Percentiles rank a stretch among this genome's conserved stretches.
These are phyloP conservation scores for Stigmatopora nigra DNA, from an alignment of 2,113 vertebrate genomes.

Conservation along the genomic window DNA sequence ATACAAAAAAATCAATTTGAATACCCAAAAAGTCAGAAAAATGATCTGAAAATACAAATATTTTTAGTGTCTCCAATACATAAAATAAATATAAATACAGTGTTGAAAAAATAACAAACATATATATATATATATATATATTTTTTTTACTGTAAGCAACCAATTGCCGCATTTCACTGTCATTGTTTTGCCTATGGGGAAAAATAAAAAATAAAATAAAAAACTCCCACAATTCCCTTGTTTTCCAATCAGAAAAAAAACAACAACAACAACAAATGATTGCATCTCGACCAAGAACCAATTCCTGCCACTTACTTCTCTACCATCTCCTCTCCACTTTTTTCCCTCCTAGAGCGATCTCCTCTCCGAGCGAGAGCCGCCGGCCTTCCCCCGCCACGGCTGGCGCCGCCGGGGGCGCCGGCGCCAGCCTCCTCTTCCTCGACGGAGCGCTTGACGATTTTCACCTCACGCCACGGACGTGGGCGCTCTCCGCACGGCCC, in stretches of 20 bases:
- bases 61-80: too few relatives aligned
- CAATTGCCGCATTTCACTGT: too few relatives aligned
- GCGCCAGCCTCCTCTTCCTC: background rate
- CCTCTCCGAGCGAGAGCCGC: constrained; percentile 8
- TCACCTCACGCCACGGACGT: constrained; percentile 13
- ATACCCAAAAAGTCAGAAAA: too few relatives aligned
- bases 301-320: constrained; percentile 66
- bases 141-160: too few relatives aligned
- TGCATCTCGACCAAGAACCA: background rate
- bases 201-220: too few relatives aligned
- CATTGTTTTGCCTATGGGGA: too few relatives aligned
- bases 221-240: background rate
- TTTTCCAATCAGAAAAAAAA: background rate
- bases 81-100: too few relatives aligned
- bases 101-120: too few relatives aligned
- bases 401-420: background rate
- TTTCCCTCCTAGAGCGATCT: constrained; percentile 49
- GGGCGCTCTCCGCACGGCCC: constrained; percentile 44
- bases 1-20: too few relatives aligned
- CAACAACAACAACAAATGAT: background rate
- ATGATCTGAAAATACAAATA: too few relatives aligned
- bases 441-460: constrained; percentile 9
- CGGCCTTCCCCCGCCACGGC: background rate
- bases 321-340: constrained; percentile 56
- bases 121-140: too few relatives aligned